Percentiles rank a stretch among this genome's conserved stretches.
These are phyloP conservation scores for Brachyhypopomus gauderio DNA, from an alignment of 2,113 vertebrate species.

Conservation along the genomic window DNA sequence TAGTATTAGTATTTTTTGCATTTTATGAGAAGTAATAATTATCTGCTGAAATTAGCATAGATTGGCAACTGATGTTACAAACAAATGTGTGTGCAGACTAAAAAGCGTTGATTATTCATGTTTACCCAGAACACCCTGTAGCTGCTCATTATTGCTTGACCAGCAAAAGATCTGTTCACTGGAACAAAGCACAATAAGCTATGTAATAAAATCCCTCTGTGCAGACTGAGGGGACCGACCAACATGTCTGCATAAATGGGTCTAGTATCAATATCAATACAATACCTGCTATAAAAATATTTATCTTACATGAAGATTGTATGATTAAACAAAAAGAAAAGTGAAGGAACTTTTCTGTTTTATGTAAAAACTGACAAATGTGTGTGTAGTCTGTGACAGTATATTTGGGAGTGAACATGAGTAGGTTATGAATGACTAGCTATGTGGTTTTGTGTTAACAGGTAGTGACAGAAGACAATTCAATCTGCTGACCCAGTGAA, in stretches of 20 bases:
- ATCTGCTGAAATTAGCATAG: not conserved
- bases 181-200: constrained; percentile 49
- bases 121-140: not conserved
- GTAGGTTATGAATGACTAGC: not conserved
- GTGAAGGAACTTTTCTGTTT: not conserved
- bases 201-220: constrained; percentile 37
- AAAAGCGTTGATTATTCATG: not conserved
- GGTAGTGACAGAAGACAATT: not conserved
- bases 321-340: not conserved
- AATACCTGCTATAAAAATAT: not conserved
- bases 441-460: not conserved
- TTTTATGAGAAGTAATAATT: too few relatives aligned
- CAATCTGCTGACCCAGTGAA: not conserved
- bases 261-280: constrained; percentile 39
- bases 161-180: constrained; percentile 60
- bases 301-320: not conserved
- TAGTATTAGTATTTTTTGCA: not conserved
- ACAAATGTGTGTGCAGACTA: not conserved
- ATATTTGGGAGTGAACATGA: not conserved
- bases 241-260: constrained; percentile 34
- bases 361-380: too few relatives aligned
- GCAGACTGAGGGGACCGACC: constrained; percentile 53
- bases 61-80: not conserved
- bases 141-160: constrained; percentile 33
- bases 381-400: too few relatives aligned